Base-by-base conservation (phyloP, 2,113 vertebrate genomes). In the Takifugu flavidus region DNA sequence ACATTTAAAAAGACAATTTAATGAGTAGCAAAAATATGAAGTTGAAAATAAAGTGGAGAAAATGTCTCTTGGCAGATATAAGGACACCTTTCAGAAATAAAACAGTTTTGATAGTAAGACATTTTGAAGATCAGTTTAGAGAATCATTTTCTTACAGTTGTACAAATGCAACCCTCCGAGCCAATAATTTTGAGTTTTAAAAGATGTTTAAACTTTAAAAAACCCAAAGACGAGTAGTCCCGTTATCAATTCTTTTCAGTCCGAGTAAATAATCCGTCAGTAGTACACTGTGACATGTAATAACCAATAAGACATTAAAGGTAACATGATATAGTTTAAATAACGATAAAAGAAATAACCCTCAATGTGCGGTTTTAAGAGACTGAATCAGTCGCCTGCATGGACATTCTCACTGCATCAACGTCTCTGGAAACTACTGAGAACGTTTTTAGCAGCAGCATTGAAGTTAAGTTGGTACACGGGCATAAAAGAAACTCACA, bases 331-430 rank as follows among this genome's bases (percentile, higher is more conserved):
- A 73, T 72, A 66, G 28, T 4, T 31, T 29, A 56, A 56, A 53
- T 67, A 27, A 11, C 13, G 53, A 5, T 15, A 58, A 68, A 62
- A 15, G 12, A 13, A 47, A n/a, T 12, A n/a, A 14, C 6, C n/a
- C 11, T 29, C 34, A 34, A 29, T 62, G 45, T 20, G 11, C 25
- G 43, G 34, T 51, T 67, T 67, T 53, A 65, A 69, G 52, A 66
- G 39, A 42, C 27, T 52, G 59, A 28, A 26, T 42, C 44, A 58
- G 45, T 65, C 55, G 25, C 42, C 62, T 56, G 28, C 27, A 58
- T 68, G 50, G 65, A 75, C 75, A 76, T 62, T 65, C 61, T 66
- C 49, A 67, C 75, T 62, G 49, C 63, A 73, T 68, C 27, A 57
- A 20, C 8, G 1, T 71, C 13, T 76, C 64, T 54, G 49, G 43